Evolutionary conservation across 1,140 invertebrate species (phyloP).

Genomic region (Latrodectus geometricus): DNA sequence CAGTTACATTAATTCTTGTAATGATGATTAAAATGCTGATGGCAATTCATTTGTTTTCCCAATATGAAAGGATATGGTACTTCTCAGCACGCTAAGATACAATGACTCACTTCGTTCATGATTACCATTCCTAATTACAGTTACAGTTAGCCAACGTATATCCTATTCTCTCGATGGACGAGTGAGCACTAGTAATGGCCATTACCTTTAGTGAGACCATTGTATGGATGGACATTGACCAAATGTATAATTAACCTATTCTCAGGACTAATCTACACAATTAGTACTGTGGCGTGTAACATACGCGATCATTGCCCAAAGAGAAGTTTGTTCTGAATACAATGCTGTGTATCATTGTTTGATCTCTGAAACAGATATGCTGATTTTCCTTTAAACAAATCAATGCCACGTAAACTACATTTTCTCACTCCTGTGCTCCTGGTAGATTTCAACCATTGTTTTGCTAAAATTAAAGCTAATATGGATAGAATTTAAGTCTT

Average conservation of each 20-base stretch:
- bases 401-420: not conserved
- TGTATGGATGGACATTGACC: conserved; percentile 12
- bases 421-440: too few relatives aligned
- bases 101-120: not conserved
- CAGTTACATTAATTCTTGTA: too few relatives aligned
- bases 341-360: not conserved
- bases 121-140: conserved; percentile 19
- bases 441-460: too few relatives aligned
- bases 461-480: too few relatives aligned
- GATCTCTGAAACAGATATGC: conserved; percentile 23
- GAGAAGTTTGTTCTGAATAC: not conserved
- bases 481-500: too few relatives aligned
- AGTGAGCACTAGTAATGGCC: conserved; percentile 19
- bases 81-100: not conserved
- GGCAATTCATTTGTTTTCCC: too few relatives aligned
- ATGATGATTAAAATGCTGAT: too few relatives aligned
- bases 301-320: conserved; percentile 9
- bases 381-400: conserved; percentile 12
- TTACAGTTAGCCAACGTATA: not conserved
- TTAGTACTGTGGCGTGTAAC: conserved; percentile 13
- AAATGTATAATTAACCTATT: conserved; percentile 29
- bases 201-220: conserved; percentile 24
- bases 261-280: conserved; percentile 26
- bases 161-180: not conserved
- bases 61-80: too few relatives aligned